A percentile compares a stretch with the other conserved stretches of the same genome.
Evolutionary conservation across 2,797 vertebrate genomes (phyloP).

Genomic region (Gobio occitaniae): DNA sequence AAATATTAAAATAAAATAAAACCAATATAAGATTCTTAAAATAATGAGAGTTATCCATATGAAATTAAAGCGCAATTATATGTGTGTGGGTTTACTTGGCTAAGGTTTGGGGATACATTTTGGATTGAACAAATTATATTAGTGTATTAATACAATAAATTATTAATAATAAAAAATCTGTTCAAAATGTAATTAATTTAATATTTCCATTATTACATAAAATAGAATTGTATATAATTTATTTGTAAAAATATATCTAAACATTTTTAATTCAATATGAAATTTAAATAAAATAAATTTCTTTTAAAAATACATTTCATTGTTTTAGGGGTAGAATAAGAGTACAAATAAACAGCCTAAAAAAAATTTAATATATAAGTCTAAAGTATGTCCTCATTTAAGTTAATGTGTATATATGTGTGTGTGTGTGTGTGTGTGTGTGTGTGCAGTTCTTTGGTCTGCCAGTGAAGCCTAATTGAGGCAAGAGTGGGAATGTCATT

Average conservation of each 20-base stretch:
- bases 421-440: constrained; percentile 23
- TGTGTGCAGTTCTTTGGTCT: background rate
- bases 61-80: constrained; percentile 11
- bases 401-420: background rate
- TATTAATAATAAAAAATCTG: background rate
- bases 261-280: background rate
- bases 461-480: constrained; percentile 62
- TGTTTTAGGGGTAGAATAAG: constrained; percentile 35
- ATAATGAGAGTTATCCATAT: too few relatives aligned
- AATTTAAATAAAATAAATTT: too few relatives aligned
- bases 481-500: constrained; percentile 78
- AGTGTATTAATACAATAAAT: background rate
- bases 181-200: background rate
- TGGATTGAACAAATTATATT: background rate
- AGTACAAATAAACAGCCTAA: background rate
- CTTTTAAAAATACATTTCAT: background rate
- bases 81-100: constrained; percentile 46
- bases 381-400: background rate
- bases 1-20: background rate
- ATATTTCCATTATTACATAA: background rate
- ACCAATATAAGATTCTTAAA: background rate
- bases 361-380: background rate
- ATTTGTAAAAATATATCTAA: constrained; percentile 45
- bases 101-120: background rate
- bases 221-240: background rate